These are phyloP conservation scores for Leguminivora glycinivorella DNA, from an alignment of 1,140 invertebrate species.

Conservation along the genomic window DNA sequence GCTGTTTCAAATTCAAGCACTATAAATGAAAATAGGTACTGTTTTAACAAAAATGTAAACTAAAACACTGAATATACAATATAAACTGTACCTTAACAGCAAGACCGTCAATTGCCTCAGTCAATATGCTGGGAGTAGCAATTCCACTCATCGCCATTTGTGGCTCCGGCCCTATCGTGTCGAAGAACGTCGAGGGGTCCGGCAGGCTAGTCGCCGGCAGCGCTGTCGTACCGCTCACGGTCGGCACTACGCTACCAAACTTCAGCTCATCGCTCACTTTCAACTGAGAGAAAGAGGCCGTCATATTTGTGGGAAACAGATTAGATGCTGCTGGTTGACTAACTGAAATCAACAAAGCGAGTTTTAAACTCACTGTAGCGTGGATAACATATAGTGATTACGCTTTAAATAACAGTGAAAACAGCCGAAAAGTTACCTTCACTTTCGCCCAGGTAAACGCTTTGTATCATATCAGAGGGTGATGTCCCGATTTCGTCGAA, in stretches of 20 bases:
- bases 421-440: conserved; percentile 46
- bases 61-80: too few relatives aligned
- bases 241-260: conserved; percentile 61
- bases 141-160: conserved; percentile 50
- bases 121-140: conserved; percentile 45
- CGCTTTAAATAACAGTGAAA: background rate
- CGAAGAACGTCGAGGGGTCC: conserved; percentile 76
- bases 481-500: conserved; percentile 74
- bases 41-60: too few relatives aligned
- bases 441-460: conserved; percentile 64
- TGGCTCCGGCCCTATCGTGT: conserved; percentile 70
- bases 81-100: conserved; percentile 56
- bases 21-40: too few relatives aligned
- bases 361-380: background rate
- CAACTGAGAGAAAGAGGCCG: conserved; percentile 49
- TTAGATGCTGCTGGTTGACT: conserved; percentile 39
- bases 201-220: conserved; percentile 63
- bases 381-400: conserved; percentile 15
- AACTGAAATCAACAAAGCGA: conserved; percentile 37
- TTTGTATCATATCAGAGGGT: conserved; percentile 68
- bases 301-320: conserved; percentile 50
- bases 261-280: conserved; percentile 51
- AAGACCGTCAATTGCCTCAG: conserved; percentile 60
- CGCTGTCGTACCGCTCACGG: conserved; percentile 58
- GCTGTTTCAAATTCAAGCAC: too few relatives aligned